These are phyloP conservation scores for Tamandua tetradactyla DNA, from an alignment of 2,797 vertebrate species.

Conservation along the genomic window DNA sequence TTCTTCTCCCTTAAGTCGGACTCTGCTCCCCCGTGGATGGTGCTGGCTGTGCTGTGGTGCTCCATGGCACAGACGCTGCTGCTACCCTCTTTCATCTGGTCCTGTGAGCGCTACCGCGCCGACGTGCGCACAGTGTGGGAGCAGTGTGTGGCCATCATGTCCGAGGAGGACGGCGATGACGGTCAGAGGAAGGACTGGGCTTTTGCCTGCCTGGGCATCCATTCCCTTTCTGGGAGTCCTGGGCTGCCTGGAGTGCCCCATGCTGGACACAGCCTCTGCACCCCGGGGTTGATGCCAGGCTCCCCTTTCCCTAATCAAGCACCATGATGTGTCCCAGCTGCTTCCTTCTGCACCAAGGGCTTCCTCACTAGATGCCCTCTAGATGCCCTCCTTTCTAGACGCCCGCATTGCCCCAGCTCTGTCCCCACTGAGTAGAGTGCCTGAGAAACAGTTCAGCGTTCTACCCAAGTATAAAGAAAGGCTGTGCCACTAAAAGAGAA, in stretches of 20 bases:
- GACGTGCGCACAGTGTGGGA: slow-evolving; percentile 89
- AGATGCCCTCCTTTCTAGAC: background rate
- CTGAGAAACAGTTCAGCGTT: background rate
- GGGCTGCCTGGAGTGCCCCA: slow-evolving; percentile 60
- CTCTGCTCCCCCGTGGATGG: slow-evolving; percentile 89
- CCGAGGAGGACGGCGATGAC: slow-evolving; percentile 87
- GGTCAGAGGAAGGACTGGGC: slow-evolving; percentile 77
- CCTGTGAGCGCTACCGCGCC: slow-evolving; percentile 88
- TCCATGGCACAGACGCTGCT: slow-evolving; percentile 90
- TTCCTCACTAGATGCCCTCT: background rate
- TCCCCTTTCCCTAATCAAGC: background rate
- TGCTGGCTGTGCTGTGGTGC: slow-evolving; percentile 89
- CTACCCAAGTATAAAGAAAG: background rate
- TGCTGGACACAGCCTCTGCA: slow-evolving; percentile 18
- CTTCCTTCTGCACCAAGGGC: background rate
- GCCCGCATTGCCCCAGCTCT: background rate
- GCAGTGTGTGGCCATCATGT: slow-evolving; percentile 89
- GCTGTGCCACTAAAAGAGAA: background rate
- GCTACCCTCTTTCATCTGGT: slow-evolving; percentile 90
- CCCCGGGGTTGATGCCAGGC: background rate
- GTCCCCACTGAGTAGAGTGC: background rate
- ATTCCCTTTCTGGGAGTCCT: background rate
- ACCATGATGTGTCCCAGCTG: fast-evolving
- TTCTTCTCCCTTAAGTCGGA: slow-evolving; percentile 89
- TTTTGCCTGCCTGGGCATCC: background rate